phyloP scores from a whole-genome alignment of 2,113 vertebrate genomes.

The Lepidothrix coronata region DNA sequence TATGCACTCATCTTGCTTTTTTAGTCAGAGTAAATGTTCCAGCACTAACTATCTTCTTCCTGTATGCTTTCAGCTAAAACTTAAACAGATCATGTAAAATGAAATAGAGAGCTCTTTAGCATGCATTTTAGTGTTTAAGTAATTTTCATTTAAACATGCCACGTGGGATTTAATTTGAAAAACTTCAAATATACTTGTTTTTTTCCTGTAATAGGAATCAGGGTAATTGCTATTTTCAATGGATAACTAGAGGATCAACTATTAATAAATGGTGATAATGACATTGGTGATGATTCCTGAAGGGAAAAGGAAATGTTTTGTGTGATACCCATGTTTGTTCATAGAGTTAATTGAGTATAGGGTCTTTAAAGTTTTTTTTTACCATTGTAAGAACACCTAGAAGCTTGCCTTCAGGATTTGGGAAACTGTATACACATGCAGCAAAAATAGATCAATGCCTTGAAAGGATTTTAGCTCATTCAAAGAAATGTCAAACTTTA shows the following conservation, averaged over 20 bases:
- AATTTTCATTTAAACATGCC: neutral
- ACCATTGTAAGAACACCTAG: neutral
- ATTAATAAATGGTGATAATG: neutral
- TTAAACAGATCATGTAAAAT: neutral
- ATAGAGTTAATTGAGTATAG: fast-evolving
- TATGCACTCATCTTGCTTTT: neutral
- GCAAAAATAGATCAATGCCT: neutral
- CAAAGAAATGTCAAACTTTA: neutral
- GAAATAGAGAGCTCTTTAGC: neutral
- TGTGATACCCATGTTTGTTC: neutral
- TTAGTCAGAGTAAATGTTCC: constrained; percentile 9
- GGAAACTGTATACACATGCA: neutral
- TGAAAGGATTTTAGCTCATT: neutral
- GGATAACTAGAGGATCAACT: neutral
- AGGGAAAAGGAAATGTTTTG: neutral
- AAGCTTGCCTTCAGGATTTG: neutral
- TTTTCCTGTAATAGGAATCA: neutral
- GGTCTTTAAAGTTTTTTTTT: neutral
- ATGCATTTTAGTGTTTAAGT: neutral
- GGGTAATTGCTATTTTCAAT: neutral
- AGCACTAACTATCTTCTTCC: neutral
- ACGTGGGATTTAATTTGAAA: neutral
- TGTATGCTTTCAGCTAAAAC: neutral
- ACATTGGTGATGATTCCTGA: neutral
- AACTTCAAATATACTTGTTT: neutral